These are phyloP conservation scores for Lasioglossum calceatum DNA, from an alignment of 2,888 invertebrate species.

Conservation along the genomic window DNA sequence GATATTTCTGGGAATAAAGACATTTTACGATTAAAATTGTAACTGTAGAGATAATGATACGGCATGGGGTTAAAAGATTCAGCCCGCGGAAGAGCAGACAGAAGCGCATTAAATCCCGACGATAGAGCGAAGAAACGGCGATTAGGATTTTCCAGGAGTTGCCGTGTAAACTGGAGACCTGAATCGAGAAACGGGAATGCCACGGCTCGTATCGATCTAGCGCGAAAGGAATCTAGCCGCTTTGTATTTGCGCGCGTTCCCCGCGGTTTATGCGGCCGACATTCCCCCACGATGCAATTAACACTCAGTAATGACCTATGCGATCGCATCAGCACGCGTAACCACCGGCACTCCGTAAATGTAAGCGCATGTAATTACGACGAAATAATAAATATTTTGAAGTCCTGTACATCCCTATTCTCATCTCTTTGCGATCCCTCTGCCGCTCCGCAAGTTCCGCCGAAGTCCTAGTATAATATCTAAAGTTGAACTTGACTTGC, in stretches of 20 bases:
- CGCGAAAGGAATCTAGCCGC: conserved; percentile 33
- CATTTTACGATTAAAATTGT: too few species aligned
- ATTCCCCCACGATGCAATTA: conserved; percentile 70
- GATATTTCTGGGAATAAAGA: too few species aligned
- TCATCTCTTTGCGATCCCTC: background rate
- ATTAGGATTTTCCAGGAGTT: background rate
- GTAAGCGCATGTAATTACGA: conserved; percentile 67
- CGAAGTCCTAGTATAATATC: too few species aligned
- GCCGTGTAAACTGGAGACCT: background rate
- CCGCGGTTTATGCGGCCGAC: conserved; percentile 58
- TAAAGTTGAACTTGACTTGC: too few species aligned
- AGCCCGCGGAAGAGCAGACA: background rate
- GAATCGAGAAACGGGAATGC: conserved; percentile 11
- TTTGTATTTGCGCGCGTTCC: conserved; percentile 29
- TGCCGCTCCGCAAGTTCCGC: background rate
- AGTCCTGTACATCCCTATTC: conserved; percentile 28
- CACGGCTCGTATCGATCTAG: conserved; percentile 49
- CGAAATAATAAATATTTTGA: conserved; percentile 77
- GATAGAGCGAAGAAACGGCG: background rate
- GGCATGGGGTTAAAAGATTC: background rate
- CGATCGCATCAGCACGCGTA: conserved; percentile 51
- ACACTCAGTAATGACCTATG: conserved; percentile 66
- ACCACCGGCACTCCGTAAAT: conserved; percentile 53
- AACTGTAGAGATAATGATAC: too few species aligned
- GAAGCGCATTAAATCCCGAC: background rate